Base-by-base conservation (phyloP, 2,113 vertebrate genomes). In the Hippocampus barbouri region DNA sequence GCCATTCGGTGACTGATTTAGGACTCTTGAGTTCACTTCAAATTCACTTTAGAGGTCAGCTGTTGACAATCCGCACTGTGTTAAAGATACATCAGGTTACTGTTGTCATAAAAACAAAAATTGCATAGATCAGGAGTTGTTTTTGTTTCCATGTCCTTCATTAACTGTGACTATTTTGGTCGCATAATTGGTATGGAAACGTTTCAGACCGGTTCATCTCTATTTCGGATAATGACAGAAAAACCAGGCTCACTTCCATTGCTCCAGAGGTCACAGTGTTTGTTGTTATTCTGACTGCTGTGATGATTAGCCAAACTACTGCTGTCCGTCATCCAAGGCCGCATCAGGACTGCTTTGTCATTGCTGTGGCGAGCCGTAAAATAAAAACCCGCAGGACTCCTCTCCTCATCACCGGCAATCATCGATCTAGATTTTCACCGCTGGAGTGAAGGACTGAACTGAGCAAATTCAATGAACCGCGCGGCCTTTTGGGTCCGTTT, bases 311-410 rank as follows among this genome's bases (percentile, higher is more conserved):
- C 54, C 66, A 71, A 23, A 51, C 1, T 51, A 47, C 66, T 62
- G 11, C 10, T 68, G 40, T 70, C 30, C 23, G 23, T 56, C 23
- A 64, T 53, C 15, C 40, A 72, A 54, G 45, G 54, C 51, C 69
- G 77, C 78, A 73, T 51, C 21, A 65, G 66, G 67, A 16, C 49
- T 86, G 81, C 84, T 86, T 72, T 82, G 83, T 90, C 87, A 87
- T 84, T 67, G 68, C 65, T 69, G 56, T 3, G 15, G 47, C 20
- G 53, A n/a, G 27, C 41, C 73, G 47, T 8, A 65, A 67, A 25
- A 47, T 8, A 65, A 67, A 25, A 66, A 12, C 34, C 60, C 40
- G 1, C 41, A 53, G 74, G 4, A 72, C 57, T 69, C 23, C 54
- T 60, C 47, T 47, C 30, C 27, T n/a, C 25, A 61, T 40, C 74